Evolutionary conservation across 1,140 invertebrate genomes (phyloP).

Genomic region (Drosophila paulistorum): DNA sequence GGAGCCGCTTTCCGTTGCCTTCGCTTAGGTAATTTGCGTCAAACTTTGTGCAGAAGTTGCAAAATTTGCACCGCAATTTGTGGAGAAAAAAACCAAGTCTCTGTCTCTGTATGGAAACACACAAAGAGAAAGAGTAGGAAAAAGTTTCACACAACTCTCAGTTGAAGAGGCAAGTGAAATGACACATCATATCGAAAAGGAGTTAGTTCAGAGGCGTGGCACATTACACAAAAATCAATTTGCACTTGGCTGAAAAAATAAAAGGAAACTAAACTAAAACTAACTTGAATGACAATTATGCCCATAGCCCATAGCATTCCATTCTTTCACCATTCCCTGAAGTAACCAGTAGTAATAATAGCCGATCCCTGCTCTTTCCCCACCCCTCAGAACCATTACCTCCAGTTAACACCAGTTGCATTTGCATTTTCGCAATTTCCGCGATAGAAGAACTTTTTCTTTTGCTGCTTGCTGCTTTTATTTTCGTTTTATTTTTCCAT

Average conservation of each 20-base stretch:
- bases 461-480: neutral
- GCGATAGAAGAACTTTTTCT: neutral
- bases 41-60: slow-evolving; percentile 79
- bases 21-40: slow-evolving; percentile 75
- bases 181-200: slow-evolving; percentile 31
- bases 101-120: neutral
- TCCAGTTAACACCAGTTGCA: slow-evolving; percentile 26
- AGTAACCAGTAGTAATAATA: too few relatives aligned
- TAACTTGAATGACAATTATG: slow-evolving; percentile 74
- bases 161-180: slow-evolving; percentile 25
- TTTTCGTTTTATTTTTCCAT: slow-evolving; percentile 15
- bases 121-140: neutral
- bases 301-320: slow-evolving; percentile 18
- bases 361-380: neutral
- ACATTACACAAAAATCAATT: slow-evolving; percentile 62
- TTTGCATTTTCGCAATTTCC: slow-evolving; percentile 1
- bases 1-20: slow-evolving; percentile 14
- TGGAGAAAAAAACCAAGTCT: slow-evolving; percentile 37
- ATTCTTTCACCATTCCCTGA: too few relatives aligned
- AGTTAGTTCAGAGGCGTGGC: neutral
- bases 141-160: slow-evolving; percentile 14
- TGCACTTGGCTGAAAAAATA: slow-evolving; percentile 35
- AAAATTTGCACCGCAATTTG: slow-evolving; percentile 78
- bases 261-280: slow-evolving; percentile 70
- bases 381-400: slow-evolving; percentile 30